Conservation (phyloP, 2,113 vertebrate genomes). For the Xiphophorus couchianus region DNA sequence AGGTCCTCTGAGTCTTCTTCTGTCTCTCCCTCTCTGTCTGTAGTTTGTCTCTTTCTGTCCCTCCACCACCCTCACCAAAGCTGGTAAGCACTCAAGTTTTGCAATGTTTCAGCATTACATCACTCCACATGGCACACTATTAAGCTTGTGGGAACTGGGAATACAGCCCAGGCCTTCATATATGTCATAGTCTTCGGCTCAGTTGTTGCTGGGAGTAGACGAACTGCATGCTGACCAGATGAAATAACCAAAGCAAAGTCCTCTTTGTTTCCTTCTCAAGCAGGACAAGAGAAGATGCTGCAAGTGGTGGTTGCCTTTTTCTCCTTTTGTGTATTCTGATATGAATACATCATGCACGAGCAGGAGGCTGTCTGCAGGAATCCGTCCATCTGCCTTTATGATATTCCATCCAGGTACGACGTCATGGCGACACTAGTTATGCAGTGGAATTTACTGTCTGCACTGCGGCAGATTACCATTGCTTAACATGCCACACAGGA, state of each 20-base stretch:
- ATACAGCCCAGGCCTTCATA: slow-evolving; percentile 69
- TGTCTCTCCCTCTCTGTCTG: slow-evolving; percentile 51
- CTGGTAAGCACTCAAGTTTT: slow-evolving; percentile 71
- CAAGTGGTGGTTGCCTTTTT: slow-evolving; percentile 42
- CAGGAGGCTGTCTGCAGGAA: slow-evolving; percentile 42
- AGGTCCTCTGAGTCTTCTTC: slow-evolving; percentile 75
- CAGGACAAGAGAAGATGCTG: slow-evolving; percentile 39
- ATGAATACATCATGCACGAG: slow-evolving; percentile 42
- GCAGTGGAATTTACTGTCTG: slow-evolving; percentile 79
- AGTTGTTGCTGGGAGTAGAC: slow-evolving; percentile 71
- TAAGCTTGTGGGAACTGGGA: slow-evolving; percentile 74
- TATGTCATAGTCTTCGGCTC: slow-evolving; percentile 67
- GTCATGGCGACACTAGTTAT: slow-evolving; percentile 76
- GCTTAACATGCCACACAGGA: slow-evolving; percentile 78
- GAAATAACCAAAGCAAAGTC: slow-evolving; percentile 65
- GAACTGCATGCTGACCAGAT: slow-evolving; percentile 63
- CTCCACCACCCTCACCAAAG: slow-evolving; percentile 55
- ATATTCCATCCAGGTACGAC: slow-evolving; percentile 75
- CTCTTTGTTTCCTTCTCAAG: slow-evolving; percentile 27
- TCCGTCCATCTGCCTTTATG: slow-evolving; percentile 51
- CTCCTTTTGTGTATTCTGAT: slow-evolving; percentile 53
- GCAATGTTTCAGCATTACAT: slow-evolving; percentile 81
- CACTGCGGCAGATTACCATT: slow-evolving; percentile 81
- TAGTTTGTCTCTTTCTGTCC: slow-evolving; percentile 48
- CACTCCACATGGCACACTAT: slow-evolving; percentile 77